A percentile compares a stretch with the other conserved stretches of the same genome.
These are phyloP conservation scores for Alethe castanea DNA, from an alignment of 2,113 vertebrate genomes.

Conservation along the genomic window DNA sequence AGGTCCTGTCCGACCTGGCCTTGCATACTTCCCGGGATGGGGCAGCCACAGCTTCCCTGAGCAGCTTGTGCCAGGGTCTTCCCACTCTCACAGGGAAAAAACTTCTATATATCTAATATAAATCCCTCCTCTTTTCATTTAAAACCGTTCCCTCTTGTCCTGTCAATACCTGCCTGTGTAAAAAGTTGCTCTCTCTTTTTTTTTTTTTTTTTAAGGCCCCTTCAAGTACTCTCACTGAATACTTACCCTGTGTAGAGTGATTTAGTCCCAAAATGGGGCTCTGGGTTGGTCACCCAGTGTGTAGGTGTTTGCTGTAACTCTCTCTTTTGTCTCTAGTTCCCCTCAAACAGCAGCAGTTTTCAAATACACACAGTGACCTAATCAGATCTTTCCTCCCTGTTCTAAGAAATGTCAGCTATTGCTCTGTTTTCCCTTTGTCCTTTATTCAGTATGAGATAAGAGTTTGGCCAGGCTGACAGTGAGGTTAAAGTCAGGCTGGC, in stretches of 20 bases:
- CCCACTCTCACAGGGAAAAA: not conserved
- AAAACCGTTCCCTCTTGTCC: rapidly evolving
- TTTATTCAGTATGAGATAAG: not conserved
- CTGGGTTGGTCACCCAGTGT: rapidly evolving
- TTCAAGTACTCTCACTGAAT: not conserved
- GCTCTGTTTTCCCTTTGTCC: not conserved
- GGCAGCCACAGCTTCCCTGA: not conserved
- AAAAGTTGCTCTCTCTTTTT: not conserved
- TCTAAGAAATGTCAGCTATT: not conserved
- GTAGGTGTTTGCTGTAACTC: not conserved
- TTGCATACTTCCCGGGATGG: not conserved
- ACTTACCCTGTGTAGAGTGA: rapidly evolving
- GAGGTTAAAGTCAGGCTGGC: not conserved
- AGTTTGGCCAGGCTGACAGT: not conserved
- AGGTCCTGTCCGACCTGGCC: rapidly evolving
- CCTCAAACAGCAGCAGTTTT: not conserved
- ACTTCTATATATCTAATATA: not conserved
- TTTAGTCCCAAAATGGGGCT: not conserved
- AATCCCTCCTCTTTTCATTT: not conserved
- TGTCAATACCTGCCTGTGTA: not conserved
- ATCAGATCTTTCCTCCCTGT: rapidly evolving
- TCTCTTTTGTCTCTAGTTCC: not conserved
- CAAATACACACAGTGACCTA: not conserved
- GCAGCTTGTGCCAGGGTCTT: not conserved
- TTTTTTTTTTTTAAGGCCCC: rapidly evolving